Evolutionary conservation across 2,113 vertebrate genomes (phyloP).

Genomic region (Notothenia coriiceps): DNA sequence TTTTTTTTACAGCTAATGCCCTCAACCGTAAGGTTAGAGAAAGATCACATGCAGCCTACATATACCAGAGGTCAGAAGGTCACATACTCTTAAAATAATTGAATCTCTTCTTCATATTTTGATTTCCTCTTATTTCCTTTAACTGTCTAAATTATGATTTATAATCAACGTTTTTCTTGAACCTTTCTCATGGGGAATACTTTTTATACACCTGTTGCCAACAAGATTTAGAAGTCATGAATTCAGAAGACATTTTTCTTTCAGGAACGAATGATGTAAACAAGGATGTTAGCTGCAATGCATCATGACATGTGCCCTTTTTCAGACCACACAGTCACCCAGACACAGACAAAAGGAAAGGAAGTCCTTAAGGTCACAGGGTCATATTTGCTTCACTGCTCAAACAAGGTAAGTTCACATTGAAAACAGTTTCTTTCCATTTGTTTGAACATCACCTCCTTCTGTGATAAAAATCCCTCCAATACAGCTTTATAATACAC

Average conservation of each 20-base stretch:
- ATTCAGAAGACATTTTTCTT: constrained; percentile 22
- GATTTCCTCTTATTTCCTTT: neutral
- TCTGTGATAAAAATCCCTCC: neutral
- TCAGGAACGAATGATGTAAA: constrained; percentile 41
- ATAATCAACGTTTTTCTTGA: neutral
- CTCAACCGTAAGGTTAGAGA: neutral
- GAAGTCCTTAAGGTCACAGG: constrained; percentile 58
- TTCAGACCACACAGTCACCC: constrained; percentile 45
- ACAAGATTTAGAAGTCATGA: neutral
- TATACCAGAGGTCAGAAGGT: constrained; percentile 27
- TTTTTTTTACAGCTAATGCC: neutral
- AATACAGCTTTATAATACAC: neutral
- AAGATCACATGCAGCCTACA: constrained; percentile 12
- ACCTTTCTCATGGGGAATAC: neutral
- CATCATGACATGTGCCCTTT: constrained; percentile 17
- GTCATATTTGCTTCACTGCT: constrained; percentile 55
- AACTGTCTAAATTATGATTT: neutral
- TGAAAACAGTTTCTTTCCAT: constrained; percentile 40
- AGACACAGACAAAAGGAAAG: constrained; percentile 55
- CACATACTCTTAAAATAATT: constrained; percentile 23
- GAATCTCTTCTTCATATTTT: neutral
- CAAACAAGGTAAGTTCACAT: constrained; percentile 49
- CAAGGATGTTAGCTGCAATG: constrained; percentile 47
- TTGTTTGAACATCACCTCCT: constrained; percentile 3
- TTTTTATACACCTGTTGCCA: neutral